These are phyloP conservation scores for Neomorphus geoffroyi DNA, from an alignment of 2,797 vertebrate species.

Conservation along the genomic window DNA sequence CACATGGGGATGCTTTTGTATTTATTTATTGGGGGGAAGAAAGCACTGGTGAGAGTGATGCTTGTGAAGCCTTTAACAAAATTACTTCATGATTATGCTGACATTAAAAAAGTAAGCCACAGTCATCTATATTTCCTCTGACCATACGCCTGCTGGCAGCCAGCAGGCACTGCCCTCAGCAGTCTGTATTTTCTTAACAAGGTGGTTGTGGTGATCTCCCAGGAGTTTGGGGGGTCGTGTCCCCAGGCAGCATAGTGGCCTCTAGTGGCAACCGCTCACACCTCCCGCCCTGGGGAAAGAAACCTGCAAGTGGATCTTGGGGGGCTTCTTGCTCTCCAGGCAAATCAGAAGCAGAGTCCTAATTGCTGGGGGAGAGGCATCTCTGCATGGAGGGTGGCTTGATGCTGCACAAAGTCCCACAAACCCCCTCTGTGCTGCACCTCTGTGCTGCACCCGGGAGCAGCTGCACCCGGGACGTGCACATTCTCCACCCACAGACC, in stretches of 20 bases:
- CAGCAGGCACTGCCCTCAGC: background rate
- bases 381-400: rapidly evolving
- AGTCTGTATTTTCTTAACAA: background rate
- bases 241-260: background rate
- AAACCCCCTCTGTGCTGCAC: background rate
- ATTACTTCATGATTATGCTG: background rate
- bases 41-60: background rate
- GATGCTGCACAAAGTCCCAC: background rate
- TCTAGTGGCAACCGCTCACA: background rate
- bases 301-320: background rate
- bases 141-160: rapidly evolving
- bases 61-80: background rate
- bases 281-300: background rate
- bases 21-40: background rate
- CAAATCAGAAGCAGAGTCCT: background rate
- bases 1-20: background rate
- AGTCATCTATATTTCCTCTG: background rate
- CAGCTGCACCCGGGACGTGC: background rate
- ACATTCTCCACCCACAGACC: rapidly evolving
- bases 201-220: background rate
- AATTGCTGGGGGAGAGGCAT: background rate
- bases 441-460: too few relatives aligned
- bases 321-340: background rate
- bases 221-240: background rate
- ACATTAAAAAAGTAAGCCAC: background rate